Conservation (phyloP, 1,140 invertebrate genomes). For the Nebria ingens region DNA sequence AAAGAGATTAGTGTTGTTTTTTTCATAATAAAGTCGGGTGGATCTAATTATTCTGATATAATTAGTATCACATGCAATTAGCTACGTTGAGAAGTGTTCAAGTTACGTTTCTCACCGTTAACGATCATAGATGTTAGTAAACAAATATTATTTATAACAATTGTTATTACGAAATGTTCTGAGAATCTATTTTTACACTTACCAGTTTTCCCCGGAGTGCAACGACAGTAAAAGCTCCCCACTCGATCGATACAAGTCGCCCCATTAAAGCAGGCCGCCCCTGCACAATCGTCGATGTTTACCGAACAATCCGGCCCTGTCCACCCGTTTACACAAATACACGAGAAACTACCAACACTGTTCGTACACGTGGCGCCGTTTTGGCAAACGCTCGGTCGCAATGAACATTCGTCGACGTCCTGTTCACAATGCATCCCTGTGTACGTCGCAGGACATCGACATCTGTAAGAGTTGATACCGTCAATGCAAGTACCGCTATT, state of each 20-base stretch:
- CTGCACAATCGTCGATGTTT: constrained; percentile 90
- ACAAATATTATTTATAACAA: no score
- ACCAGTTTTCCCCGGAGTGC: constrained; percentile 91
- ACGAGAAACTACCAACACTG: constrained; percentile 78
- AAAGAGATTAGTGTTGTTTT: background rate
- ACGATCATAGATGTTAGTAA: background rate
- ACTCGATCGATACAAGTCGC: constrained; percentile 94
- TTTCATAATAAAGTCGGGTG: background rate
- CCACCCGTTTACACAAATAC: constrained; percentile 95
- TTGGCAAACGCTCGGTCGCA: constrained; percentile 75
- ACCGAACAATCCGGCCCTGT: constrained; percentile 80
- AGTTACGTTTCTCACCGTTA: background rate
- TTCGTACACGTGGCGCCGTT: constrained; percentile 94
- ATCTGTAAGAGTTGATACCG: constrained; percentile 77
- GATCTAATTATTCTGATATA: constrained; percentile 1
- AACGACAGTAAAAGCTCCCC: constrained; percentile 89
- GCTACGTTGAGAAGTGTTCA: background rate
- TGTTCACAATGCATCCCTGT: constrained; percentile 72
- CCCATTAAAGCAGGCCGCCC: constrained; percentile 89
- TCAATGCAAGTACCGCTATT: constrained; percentile 86
- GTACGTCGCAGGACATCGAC: constrained; percentile 77
- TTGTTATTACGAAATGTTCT: no score
- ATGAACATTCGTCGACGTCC: constrained; percentile 71
- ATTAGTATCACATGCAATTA: constrained; percentile 6
- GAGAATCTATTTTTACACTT: no score